phyloP scores from a whole-genome alignment of 2,797 vertebrate species.

The Spinibarbus caldwelli region DNA sequence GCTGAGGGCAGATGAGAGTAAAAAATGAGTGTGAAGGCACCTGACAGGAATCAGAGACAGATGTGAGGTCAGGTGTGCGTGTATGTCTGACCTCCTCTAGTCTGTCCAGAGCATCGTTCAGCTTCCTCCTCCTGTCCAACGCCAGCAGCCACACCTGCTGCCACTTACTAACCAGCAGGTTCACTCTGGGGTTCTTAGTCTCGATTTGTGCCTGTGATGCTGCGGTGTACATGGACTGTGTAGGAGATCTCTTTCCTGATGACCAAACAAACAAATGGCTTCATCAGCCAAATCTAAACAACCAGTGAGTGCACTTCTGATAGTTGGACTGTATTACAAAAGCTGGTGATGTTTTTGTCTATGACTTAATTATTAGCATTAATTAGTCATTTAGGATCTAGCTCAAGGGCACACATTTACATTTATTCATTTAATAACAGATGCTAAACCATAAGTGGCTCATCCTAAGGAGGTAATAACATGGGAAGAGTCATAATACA shows the following conservation, averaged over 20 bases:
- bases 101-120: constrained; percentile 95
- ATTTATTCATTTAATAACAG: not conserved
- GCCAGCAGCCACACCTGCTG: constrained; percentile 99
- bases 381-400: not conserved
- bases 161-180: constrained; percentile 97
- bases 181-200: constrained; percentile 95
- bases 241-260: constrained; percentile 92
- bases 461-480: not conserved
- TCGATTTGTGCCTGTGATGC: constrained; percentile 89
- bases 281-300: not conserved
- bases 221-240: constrained; percentile 87
- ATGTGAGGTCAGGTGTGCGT: not conserved
- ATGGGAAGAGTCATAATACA: not conserved
- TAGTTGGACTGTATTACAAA: not conserved
- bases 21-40: not conserved
- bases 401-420: not conserved
- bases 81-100: constrained; percentile 88
- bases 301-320: not conserved
- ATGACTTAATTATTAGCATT: not conserved
- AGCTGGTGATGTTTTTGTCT: not conserved
- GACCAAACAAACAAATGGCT: constrained; percentile 56
- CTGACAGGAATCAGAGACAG: not conserved
- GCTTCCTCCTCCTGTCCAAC: constrained; percentile 91
- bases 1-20: constrained; percentile 70
- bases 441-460: not conserved